Evolutionary conservation across 2,113 vertebrate genomes (phyloP), one percentile per base, ranked within the genome.

Genomic region (Phoxinus phoxinus): DNA sequence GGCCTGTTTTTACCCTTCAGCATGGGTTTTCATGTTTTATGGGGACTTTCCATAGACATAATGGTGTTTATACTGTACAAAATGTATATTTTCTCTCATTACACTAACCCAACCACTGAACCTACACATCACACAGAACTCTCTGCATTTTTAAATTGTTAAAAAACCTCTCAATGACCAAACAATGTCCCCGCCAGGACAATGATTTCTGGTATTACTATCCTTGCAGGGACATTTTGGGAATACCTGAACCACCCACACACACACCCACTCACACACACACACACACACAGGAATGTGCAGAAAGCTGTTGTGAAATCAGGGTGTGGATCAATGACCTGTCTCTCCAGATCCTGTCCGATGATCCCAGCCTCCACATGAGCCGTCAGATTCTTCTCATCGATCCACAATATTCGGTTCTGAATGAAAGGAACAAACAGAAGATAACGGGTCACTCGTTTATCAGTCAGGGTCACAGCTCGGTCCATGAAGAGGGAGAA

Each of bases 331-430:
- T 48, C 35, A 85, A 93, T 93, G 95, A 99, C 98, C 96, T 96
- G 93, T 93, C 96, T 96, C 94, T 99, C 98, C 93, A 99, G 94
- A 84, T 99, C 97, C 92, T 99, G 97, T 83, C 98, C 98, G 78
- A 97, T 94, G 90, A 99, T 99, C 86, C 98, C 98, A 85, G 98
- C 96, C 91, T 99, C 97, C 78, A 98, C 92, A 77, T 96, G 97
- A 86, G 96, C 97, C 21, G 97, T 99, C 90, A 99, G 92, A 90
- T 99, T 99, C 89, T 96, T 98, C 93, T 99, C 98, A 90, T 99
- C 98, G 87, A 99, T 95, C 98, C 98, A 99, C 58, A 99, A 94
- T 91, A 99, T 98, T 86, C 95, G 96, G 91, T 97, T 99, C 98
- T 99, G 91, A 88, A 79, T 1, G 65, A 61, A 69, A 71, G 35